Evolutionary conservation across 1,140 invertebrate genomes (phyloP).

Genomic region (Drosophila seguyi): DNA sequence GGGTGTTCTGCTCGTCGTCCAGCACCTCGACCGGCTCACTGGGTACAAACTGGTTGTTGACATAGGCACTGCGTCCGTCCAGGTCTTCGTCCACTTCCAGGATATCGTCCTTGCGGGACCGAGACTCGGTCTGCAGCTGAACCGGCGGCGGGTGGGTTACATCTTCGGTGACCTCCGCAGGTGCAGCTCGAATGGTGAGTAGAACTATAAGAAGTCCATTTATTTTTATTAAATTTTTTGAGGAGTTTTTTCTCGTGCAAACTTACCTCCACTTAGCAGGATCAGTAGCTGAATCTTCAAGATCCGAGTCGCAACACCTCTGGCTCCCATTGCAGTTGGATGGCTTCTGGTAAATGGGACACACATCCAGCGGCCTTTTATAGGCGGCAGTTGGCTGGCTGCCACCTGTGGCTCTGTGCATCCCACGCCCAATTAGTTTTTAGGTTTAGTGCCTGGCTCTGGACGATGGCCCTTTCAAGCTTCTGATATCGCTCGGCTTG

Average conservation of each 20-base stretch:
- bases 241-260: neutral
- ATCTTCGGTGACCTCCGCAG: slow-evolving; percentile 23
- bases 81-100: slow-evolving; percentile 61
- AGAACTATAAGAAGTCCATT: slow-evolving; percentile 1
- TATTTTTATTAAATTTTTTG: too few relatives aligned
- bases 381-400: slow-evolving; percentile 32
- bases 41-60: slow-evolving; percentile 78
- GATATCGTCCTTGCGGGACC: slow-evolving; percentile 44
- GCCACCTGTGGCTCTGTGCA: slow-evolving; percentile 45
- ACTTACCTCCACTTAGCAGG: slow-evolving; percentile 55
- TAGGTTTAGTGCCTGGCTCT: slow-evolving; percentile 45
- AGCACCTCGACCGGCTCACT: slow-evolving; percentile 54
- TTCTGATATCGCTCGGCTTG: slow-evolving; percentile 36
- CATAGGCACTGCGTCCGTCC: slow-evolving; percentile 74
- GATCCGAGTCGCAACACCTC: slow-evolving; percentile 20
- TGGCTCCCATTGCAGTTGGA: slow-evolving; percentile 60
- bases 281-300: slow-evolving; percentile 38
- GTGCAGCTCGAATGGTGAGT: slow-evolving; percentile 11
- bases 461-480: slow-evolving; percentile 44
- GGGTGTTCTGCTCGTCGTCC: slow-evolving; percentile 64
- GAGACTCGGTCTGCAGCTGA: slow-evolving; percentile 31
- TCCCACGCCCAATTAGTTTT: slow-evolving; percentile 63
- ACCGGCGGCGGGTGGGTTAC: slow-evolving; percentile 30
- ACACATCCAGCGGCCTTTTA: slow-evolving; percentile 62
- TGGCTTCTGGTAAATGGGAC: slow-evolving; percentile 48